These are phyloP conservation scores for Cecidostiba fungosa DNA, from an alignment of 2,888 invertebrate genomes.

Conservation along the genomic window DNA sequence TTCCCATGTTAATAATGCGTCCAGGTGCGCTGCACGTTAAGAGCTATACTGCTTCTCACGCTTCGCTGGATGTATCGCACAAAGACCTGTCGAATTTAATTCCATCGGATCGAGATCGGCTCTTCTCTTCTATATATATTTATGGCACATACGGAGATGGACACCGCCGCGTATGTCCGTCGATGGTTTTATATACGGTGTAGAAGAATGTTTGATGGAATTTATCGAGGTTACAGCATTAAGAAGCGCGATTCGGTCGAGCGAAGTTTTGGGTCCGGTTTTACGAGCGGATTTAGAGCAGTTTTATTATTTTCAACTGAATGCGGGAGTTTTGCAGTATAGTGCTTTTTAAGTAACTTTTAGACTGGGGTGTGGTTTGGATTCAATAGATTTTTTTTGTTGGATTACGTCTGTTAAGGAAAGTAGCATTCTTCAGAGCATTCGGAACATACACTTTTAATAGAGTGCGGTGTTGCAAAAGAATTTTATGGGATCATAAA, in stretches of 20 bases:
- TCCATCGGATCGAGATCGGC: conserved; percentile 28
- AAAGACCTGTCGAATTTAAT: conserved; percentile 51
- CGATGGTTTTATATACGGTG: neutral
- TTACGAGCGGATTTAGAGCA: conserved; percentile 42
- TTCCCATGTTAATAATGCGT: conserved; percentile 56
- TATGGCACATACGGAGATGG: neutral
- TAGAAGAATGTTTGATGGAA: neutral
- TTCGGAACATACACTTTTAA: too few species aligned
- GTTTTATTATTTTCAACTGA: conserved; percentile 24
- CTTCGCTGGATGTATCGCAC: conserved; percentile 33
- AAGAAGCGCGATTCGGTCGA: neutral
- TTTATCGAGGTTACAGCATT: conserved; percentile 26
- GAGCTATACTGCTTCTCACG: conserved; percentile 53
- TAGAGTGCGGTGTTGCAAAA: neutral
- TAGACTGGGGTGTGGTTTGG: neutral
- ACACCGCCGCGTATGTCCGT: neutral
- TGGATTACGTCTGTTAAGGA: neutral
- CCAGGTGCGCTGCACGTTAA: conserved; percentile 53
- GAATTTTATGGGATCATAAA: neutral
- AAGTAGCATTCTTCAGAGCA: neutral
- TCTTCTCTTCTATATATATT: conserved; percentile 17
- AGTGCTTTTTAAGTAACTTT: conserved; percentile 21
- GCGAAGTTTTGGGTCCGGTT: conserved; percentile 2
- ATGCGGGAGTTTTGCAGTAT: conserved; percentile 7
- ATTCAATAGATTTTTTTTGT: neutral